Conservation (phyloP, 2,113 vertebrate genomes). For the Todiramphus chloris region DNA sequence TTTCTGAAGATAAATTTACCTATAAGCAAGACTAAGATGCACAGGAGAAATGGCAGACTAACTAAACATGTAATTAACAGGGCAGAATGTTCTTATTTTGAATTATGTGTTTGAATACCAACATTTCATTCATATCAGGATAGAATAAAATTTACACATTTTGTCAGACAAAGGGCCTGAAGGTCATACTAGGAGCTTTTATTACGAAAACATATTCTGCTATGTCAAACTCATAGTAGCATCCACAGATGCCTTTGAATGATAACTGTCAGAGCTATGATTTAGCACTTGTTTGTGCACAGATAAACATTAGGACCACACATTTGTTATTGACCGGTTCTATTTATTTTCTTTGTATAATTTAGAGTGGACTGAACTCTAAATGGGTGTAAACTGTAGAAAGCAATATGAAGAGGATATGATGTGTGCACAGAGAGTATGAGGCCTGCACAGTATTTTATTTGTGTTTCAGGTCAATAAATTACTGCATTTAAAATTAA, state of each 20-base stretch:
- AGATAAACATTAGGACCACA: neutral
- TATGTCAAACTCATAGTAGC: neutral
- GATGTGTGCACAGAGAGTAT: neutral
- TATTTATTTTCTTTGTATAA: neutral
- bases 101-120: neutral
- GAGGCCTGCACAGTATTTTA: neutral
- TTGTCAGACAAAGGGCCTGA: neutral
- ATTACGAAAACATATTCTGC: fast-evolving
- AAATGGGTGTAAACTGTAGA: neutral
- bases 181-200: neutral
- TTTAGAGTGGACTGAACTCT: neutral
- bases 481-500: neutral
- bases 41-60: neutral
- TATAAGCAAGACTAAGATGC: neutral
- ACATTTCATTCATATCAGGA: neutral
- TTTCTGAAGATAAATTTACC: neutral
- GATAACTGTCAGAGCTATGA: neutral
- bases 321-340: neutral
- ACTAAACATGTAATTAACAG: neutral
- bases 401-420: neutral
- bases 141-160: fast-evolving
- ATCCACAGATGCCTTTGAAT: neutral
- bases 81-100: neutral
- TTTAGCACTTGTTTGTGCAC: neutral
- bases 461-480: neutral